phyloP scores from a whole-genome alignment of 2,113 vertebrate species.

The Plectropomus leopardus region DNA sequence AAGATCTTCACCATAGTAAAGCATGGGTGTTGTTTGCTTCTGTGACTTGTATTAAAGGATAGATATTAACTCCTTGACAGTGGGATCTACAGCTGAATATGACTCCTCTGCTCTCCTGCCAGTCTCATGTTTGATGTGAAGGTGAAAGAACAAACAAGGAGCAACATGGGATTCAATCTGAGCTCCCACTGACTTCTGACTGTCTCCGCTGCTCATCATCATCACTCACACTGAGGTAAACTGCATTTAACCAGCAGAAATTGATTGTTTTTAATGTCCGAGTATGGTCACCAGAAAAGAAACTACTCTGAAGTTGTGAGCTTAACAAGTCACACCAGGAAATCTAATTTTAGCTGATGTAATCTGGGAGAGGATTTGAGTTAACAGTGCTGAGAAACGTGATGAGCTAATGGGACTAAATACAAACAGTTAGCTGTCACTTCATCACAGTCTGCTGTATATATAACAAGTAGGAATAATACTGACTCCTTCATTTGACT shows the following conservation, averaged over 20 bases:
- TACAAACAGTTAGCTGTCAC: not conserved
- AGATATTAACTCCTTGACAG: not conserved
- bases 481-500: no score
- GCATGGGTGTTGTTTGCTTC: not conserved
- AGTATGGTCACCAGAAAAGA: no score
- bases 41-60: not conserved
- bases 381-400: constrained; percentile 19
- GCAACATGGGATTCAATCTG: constrained; percentile 27
- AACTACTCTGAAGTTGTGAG: not conserved
- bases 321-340: constrained; percentile 22
- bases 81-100: not conserved
- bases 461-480: no score
- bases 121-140: not conserved
- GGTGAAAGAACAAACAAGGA: not conserved
- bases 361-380: constrained; percentile 73
- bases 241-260: not conserved
- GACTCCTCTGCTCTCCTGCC: not conserved
- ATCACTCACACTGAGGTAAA: constrained; percentile 57
- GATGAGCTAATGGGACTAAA: constrained; percentile 42
- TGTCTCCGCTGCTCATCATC: constrained; percentile 11
- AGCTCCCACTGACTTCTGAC: constrained; percentile 26
- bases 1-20: not conserved
- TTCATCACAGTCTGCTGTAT: not conserved
- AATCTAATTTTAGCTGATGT: constrained; percentile 62
- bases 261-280: not conserved